phyloP scores from a whole-genome alignment of 2,888 invertebrate species.

The Neuroscelio doddi region DNA sequence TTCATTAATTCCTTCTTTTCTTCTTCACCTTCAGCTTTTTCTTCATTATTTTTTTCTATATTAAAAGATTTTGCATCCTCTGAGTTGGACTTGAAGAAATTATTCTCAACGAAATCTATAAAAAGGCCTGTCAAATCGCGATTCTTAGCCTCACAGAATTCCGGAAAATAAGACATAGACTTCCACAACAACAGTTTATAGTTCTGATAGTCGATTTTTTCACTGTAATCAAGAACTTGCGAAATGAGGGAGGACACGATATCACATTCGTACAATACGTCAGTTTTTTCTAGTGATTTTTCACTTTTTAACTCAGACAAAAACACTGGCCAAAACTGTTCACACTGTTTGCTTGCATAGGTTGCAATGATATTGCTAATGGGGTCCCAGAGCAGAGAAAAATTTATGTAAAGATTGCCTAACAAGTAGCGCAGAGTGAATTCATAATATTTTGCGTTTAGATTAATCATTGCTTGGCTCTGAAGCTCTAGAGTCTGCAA shows the following conservation, averaged over 20 bases:
- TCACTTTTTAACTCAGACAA: slow-evolving; percentile 74
- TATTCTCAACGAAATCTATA: slow-evolving; percentile 82
- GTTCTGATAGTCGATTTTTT: slow-evolving; percentile 82
- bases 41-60: slow-evolving; percentile 71
- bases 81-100: slow-evolving; percentile 77
- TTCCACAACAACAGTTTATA: slow-evolving; percentile 88
- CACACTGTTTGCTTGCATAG: slow-evolving; percentile 75
- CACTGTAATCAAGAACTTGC: slow-evolving; percentile 69
- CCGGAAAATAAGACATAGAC: slow-evolving; percentile 81
- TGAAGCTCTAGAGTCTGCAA: slow-evolving; percentile 81
- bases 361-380: slow-evolving; percentile 82
- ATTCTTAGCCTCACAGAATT: slow-evolving; percentile 86
- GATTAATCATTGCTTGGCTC: slow-evolving; percentile 69
- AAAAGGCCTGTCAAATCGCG: slow-evolving; percentile 86
- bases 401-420: slow-evolving; percentile 88
- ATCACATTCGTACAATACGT: slow-evolving; percentile 60
- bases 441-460: slow-evolving; percentile 75
- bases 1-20: no score
- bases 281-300: slow-evolving; percentile 73
- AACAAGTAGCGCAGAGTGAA: slow-evolving; percentile 85
- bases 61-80: slow-evolving; percentile 76
- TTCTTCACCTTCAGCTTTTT: slow-evolving; percentile 55
- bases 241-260: slow-evolving; percentile 50
- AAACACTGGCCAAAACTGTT: slow-evolving; percentile 85
- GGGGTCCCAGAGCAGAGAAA: slow-evolving; percentile 92